Percentiles rank a stretch among this genome's conserved stretches.
These are phyloP conservation scores for Drosophila navojoa DNA, from an alignment of 1,140 invertebrate species.

Conservation along the genomic window DNA sequence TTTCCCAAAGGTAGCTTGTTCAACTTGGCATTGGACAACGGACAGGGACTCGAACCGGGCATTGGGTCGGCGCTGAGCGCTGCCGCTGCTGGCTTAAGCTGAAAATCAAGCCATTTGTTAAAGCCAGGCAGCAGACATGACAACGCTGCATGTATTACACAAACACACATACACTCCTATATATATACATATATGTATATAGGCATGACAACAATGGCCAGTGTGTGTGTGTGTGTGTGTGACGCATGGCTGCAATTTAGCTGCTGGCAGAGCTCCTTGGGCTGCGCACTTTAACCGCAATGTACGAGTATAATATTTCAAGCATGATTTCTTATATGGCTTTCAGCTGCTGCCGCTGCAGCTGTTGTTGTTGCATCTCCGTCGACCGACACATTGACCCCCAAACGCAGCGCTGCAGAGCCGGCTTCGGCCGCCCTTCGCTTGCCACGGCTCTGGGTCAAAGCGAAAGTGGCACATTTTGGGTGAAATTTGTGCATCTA, in stretches of 20 bases:
- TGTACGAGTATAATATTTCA: slow-evolving; percentile 77
- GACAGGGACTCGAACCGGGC: slow-evolving; percentile 9
- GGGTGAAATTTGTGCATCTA: slow-evolving; percentile 77
- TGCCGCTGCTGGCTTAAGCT: slow-evolving; percentile 66
- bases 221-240: slow-evolving; percentile 47
- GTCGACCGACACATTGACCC: slow-evolving; percentile 70
- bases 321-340: slow-evolving; percentile 77
- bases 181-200: slow-evolving; percentile 23
- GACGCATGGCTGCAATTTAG: slow-evolving; percentile 74
- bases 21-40: slow-evolving; percentile 39
- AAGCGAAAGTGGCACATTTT: slow-evolving; percentile 82
- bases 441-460: slow-evolving; percentile 74
- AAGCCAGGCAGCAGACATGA: slow-evolving; percentile 66
- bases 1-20: slow-evolving; percentile 77
- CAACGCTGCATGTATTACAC: slow-evolving; percentile 74
- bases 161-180: slow-evolving; percentile 31
- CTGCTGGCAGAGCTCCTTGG: slow-evolving; percentile 53
- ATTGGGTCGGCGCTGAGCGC: slow-evolving; percentile 9
- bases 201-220: slow-evolving; percentile 20
- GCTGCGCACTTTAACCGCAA: slow-evolving; percentile 78
- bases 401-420: slow-evolving; percentile 49
- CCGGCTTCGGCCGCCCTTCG: slow-evolving; percentile 55
- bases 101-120: slow-evolving; percentile 81
- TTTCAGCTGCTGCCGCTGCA: slow-evolving; percentile 33
- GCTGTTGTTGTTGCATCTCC: slow-evolving; percentile 4